Base-by-base conservation (phyloP, 1,140 invertebrate species). In the Leptinotarsa defecta region DNA sequence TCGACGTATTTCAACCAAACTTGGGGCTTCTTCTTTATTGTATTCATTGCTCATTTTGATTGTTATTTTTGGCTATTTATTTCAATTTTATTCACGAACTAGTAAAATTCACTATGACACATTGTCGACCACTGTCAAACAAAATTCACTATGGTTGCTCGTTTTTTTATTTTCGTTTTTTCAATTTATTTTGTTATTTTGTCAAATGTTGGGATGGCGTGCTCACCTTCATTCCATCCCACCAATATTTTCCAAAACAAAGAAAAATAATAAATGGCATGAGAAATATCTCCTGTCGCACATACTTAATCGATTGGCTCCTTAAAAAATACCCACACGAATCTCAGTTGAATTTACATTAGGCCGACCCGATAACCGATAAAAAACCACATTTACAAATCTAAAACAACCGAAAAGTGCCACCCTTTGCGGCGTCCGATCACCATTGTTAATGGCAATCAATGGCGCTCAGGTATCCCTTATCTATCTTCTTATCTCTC, bases 401-500 rank as follows among this genome's bases (percentile, higher is more conserved):
- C 27, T 71, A 71, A 71, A 71, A 71, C 69, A 48, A 48, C 69
- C 52, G 48, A 71, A 61, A 71, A 71, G 69, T 71, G 69, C 48
- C 69, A 71, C 69, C 48, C 69, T 71, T 71, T 71, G 69, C 69
- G 69, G 69, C 69, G 49, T 61, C 69, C 52, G 69, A 71, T 71
- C 69, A 71, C 69, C 49, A 48, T 48, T 71, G 48, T 71, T 71
- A 71, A 71, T 71, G 52, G 52, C 69, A 61, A 52, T 61, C 48
- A 57, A 71, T 61, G 69, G 69, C 69, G 69, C 69, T 71, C 69
- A 71, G 69, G 69, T 71, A 71, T 71, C 69, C 69, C 69, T 71
- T 57, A 71, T 57, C 48, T 61, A 52, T 71, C 49, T 71, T 48
- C 48, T 48, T 71, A 48, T 71, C 48, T 48, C 49, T 20, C 22